Evolutionary conservation across 30 jellyfish, hydroid and myxozoan genomes (phyloP), one percentile per base, ranked within the genome.

Genomic region (Turritopsis dohrnii): DNA sequence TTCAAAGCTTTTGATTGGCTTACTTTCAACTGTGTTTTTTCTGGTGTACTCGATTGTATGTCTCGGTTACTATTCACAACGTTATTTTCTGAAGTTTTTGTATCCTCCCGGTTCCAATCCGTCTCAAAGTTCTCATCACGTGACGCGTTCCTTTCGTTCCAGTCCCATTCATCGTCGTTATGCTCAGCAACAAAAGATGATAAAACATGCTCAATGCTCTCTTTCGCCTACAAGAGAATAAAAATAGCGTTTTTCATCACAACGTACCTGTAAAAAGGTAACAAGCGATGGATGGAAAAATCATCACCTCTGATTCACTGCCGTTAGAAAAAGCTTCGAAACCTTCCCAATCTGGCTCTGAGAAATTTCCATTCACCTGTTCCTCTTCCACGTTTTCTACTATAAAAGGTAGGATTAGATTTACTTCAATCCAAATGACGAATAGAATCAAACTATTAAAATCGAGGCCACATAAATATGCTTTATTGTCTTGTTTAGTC

Each of bases 301-400:
- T 16, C 53, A 24, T 16, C 27, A 81, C 95, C n/a, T 90, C 97
- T 17, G 90, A 69, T 60, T 74, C 95, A 65, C 91, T 81, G 60
- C 60, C 60, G 4, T 71, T 89, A 1, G 95, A 85, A 71, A 86
- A 86, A 24, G 95, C 95, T 65, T 85, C 97, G 60, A 90, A 87
- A 18, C 97, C 97, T 83, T 90, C 97, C 97, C 97, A 90, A 66
- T 90, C 97, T 26, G 97, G 94, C 18, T 86, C 96, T 52, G 97
- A 90, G 65, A 82, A 87, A 27, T 90, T 89, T 21, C 29, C 85
- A 28, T 21, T 4, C 7, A 1, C 72, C 16, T n/a, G 20, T 20
- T 77, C 85, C 66, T 72, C 31, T 72, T 19, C 52, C 20, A 18
- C 8, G n/a, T 22, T 20, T 8, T 72, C 81, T 18, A 22, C 52